Evolutionary conservation across 2,797 vertebrate genomes (phyloP), one percentile per base, ranked within the genome.

Genomic region (Pogoniulus pusillus): DNA sequence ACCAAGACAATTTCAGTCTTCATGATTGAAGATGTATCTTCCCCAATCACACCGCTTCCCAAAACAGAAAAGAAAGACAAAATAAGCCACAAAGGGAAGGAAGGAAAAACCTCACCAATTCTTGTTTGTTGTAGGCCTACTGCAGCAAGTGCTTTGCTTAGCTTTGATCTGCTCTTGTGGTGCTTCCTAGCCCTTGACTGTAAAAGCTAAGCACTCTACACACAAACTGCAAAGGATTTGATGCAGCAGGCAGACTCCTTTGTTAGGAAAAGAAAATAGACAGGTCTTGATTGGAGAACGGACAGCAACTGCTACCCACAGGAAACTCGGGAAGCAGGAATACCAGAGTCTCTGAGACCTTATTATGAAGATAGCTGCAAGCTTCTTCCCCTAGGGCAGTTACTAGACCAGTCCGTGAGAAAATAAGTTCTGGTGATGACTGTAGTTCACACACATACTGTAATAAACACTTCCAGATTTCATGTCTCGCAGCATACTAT

Each of bases 401-500:
- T 34, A 70, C 32, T 54, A 89, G 91, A 43, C 4, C 91, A 85
- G 88, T 20, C 86, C 39, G 59, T 94, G 95, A 95, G 94, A 93
- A 95, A 93, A 72, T 30, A n/a, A 64, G 90, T 39, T 54, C 91
- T 93, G 88, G 32, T 54, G 90, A 75, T 55, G 95, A 82, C 88
- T 93, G 15, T 19, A 63, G 88, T 83, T 73, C 94, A 75, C 95
- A 93, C 91, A 95, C 92, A 87, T 5, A 20, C 1, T 70, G 93
- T 57, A 80, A 94, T 94, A 96, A 95, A 90, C 60, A 19, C 86
- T 95, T 93, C 90, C 95, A 95, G 94, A 94, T 94, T 90, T 53
- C 76, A 43, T 51, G 94, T 87, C 95, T 95, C 14, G 2, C 73
- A 93, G 92, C 87, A 75, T 63, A 87, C 76, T 84, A 26, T 59